Evolutionary conservation across 2,888 invertebrate genomes (phyloP), one percentile per base, ranked within the genome.

Genomic region (Phrixothrix hirtus): DNA sequence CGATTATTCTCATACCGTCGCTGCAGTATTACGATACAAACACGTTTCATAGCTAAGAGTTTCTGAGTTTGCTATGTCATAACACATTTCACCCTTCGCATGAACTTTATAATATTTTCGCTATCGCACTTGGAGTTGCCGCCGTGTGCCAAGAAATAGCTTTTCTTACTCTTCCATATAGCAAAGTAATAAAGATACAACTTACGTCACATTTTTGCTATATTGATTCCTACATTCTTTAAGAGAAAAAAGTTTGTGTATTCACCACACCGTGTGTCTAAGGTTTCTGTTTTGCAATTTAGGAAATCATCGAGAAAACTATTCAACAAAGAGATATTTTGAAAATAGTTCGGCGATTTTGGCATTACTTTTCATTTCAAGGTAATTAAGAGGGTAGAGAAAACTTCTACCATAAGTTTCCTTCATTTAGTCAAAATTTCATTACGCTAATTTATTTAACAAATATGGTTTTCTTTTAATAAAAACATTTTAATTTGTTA

Each of bases 61-160:
- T 55, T 55, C 47, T 45, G 37, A 45, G 50, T 55, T 55, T 50
- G 44, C 50, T 55, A 41, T 50, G 45, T 50, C 42, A 50, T 55
- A 55, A 55, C 55, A 55, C 50, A 50, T 55, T 55, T 55, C 46
- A 46, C 55, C 55, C 50, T 45, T 50, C 54, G 45, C 48, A 44
- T 46, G 45, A 39, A 50, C 55, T 55, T 49, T 55, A 55, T 55
- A 46, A 55, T 55, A 55, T 55, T 55, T 55, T 50, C 48, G 45
- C 36, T 49, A 50, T 55, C 50, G 50, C 50, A 42, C 30, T 37
- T 17, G 29, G 31, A 46, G 50, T 46, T 46, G 54, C 45, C 38
- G 48, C 42, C 38, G 47, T 45, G 44, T 39, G 49, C 54, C 31
- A 50, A 55, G 48, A 55, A 39, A 55, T 49, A 50, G 50, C 38